Base-by-base conservation (phyloP, 2,113 vertebrate species). In the Orientallactaga bullata region DNA sequence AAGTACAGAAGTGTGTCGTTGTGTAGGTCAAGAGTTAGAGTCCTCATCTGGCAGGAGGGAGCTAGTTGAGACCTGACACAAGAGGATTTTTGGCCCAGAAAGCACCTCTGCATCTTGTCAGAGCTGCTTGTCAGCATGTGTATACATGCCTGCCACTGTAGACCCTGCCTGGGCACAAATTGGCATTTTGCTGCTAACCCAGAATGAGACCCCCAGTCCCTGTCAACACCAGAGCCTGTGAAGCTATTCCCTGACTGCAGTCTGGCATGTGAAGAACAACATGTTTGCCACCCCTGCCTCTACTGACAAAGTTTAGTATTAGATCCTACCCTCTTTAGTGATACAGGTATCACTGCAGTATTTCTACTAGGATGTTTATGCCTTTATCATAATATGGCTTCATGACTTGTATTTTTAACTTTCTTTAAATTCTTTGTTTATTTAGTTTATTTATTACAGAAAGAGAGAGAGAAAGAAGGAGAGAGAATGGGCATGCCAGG, bases 301-400 rank as follows among this genome's bases (percentile, higher is more conserved):
- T 77, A 13, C 24, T 76, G 23, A 13, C 65, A 3, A 63, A 72
- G 1, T 69, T 68, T 1, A 4, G 55, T 26, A 5, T 30, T 26
- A 65, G 71, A 42, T 63, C 26, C 32, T 21, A 3, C 71, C 10
- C 4, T 39, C 26, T 72, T 87, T 20, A 78, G 18, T 37, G 32
- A 65, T 63, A 55, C 15, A 95, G 79, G 8, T 24, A 37, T 55
- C 74, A 30, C 51, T 68, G 8, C 84, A 85, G 35, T 92, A n/a
- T 69, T 74, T 89, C 76, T 39, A 10, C 39, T 21, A 18, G 63
- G 35, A 24, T 28, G 10, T 83, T 91, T 93, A 26, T 79, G 76
- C 35, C 51, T 82, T 91, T 93, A 61, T 73, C n/a, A 72, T 84
- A 58, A 20, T 86, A 51, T 72, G 24, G 73, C 55, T 72, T 88